Conservation (phyloP, 2,797 vertebrate genomes). For the Crenichthys baileyi region DNA sequence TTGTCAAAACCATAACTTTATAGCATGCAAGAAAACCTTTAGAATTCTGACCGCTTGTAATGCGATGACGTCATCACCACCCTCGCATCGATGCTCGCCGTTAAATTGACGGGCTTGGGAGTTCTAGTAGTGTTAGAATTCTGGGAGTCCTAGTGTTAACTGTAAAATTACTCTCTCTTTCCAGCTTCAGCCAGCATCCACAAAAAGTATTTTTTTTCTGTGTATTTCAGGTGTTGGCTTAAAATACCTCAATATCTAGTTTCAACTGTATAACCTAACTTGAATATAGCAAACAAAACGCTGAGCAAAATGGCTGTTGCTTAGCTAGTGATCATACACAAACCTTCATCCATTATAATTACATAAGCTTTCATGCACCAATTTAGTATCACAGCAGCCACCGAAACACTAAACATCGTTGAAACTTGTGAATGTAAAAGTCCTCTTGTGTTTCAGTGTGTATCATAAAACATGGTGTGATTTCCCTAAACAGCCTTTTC, state of each 20-base stretch:
- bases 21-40: no score
- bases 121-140: no score
- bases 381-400: constrained; percentile 29
- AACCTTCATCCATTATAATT: constrained; percentile 24
- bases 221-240: background rate
- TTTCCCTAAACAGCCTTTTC: constrained; percentile 79
- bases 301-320: constrained; percentile 10
- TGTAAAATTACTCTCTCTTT: background rate
- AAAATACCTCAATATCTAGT: background rate
- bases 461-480: constrained; percentile 73
- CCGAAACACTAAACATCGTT: constrained; percentile 5
- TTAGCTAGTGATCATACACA: constrained; percentile 22
- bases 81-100: no score
- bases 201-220: background rate
- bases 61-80: no score
- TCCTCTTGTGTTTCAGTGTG: constrained; percentile 64
- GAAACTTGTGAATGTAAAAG: constrained; percentile 54
- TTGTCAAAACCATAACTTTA: no score
- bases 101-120: no score
- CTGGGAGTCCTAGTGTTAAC: no score
- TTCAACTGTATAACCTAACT: background rate
- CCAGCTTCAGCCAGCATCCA: background rate
- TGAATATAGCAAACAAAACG: background rate
- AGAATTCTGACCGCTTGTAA: no score
- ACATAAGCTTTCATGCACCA: constrained; percentile 1